Base-by-base conservation (phyloP, 30 jellyfish, hydroid and myxozoan species). In the Chironex yamaguchii region DNA sequence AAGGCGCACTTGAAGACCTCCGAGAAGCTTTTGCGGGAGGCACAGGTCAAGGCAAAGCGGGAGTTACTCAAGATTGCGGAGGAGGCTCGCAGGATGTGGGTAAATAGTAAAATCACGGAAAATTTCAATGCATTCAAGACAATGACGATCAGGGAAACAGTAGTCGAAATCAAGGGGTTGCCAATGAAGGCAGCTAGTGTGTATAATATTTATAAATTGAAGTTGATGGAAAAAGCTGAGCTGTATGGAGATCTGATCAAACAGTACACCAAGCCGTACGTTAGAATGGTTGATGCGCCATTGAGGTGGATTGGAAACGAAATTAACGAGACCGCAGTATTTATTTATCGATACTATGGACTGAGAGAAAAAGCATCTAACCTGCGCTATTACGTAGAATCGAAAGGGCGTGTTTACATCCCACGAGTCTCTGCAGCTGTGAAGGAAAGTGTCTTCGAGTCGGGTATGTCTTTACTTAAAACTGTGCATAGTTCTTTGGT, bases 81-180 rank as follows among this genome's bases (percentile, higher is more conserved):
- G 11, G 51, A 73, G 30, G 87, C 91, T 9, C 71, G 27, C 36
- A 62, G 79, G 28, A 67, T 71, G 77, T 87, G 96, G 97, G 73
- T 70, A 89, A 69, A 73, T 24, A 81, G 96, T n/a, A 30, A 25
- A 9, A 2, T 88, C 62, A 80, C 82, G n/a, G 71, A 53, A 11
- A 82, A 35, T 26, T 0, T 93, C 36, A 65, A 52, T 63, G 42
- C 32, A 9, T 13, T 83, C 4, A 69, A 72, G 77, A 84, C 65
- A 62, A 93, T 87, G 97, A 86, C 98, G 32, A 90, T 93, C 63
- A 82, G 88, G 17, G 95, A 93, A 78, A 93, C 98, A 65, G 64
- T 73, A 53, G 97, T 52, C 3, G 92, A 52, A 21, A 21, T 86
- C 82, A 82, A 69, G 86, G 83, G 79, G 67, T 21, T 93, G 67